Percentiles rank a stretch among this genome's conserved stretches.
phyloP scores from a whole-genome alignment of 2,113 vertebrate genomes.

The Canis aureus region DNA sequence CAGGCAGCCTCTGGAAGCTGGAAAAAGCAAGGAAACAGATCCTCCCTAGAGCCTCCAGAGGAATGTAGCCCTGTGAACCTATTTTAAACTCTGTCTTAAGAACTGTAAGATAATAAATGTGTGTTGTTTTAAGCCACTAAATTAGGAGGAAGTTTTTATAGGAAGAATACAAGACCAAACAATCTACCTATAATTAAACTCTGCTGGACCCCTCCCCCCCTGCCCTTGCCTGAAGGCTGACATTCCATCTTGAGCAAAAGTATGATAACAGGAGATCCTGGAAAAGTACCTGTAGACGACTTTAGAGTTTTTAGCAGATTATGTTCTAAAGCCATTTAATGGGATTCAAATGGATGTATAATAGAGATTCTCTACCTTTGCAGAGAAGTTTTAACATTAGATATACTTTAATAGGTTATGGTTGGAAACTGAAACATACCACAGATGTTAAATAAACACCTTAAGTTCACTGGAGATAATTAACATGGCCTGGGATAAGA shows the following conservation, averaged over 20 bases:
- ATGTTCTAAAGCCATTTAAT: constrained; percentile 20
- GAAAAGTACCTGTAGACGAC: not conserved
- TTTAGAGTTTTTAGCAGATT: not conserved
- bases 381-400: constrained; percentile 36
- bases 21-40: not conserved
- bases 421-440: not conserved
- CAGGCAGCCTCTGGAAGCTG: not conserved
- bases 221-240: not conserved
- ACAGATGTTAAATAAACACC: not conserved
- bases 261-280: not conserved
- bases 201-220: not conserved
- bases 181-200: not conserved
- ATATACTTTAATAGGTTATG: not conserved
- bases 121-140: not conserved
- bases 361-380: constrained; percentile 38
- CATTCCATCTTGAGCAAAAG: not conserved
- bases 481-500: not conserved
- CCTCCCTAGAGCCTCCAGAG: not conserved
- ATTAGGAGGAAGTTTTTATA: not conserved
- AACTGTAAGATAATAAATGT: not conserved
- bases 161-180: constrained; percentile 33
- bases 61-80: not conserved
- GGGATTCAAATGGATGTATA: constrained; percentile 13
- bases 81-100: constrained; percentile 10
- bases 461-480: not conserved